phyloP scores from a whole-genome alignment of 2,113 vertebrate genomes.

The Felis chaus region DNA sequence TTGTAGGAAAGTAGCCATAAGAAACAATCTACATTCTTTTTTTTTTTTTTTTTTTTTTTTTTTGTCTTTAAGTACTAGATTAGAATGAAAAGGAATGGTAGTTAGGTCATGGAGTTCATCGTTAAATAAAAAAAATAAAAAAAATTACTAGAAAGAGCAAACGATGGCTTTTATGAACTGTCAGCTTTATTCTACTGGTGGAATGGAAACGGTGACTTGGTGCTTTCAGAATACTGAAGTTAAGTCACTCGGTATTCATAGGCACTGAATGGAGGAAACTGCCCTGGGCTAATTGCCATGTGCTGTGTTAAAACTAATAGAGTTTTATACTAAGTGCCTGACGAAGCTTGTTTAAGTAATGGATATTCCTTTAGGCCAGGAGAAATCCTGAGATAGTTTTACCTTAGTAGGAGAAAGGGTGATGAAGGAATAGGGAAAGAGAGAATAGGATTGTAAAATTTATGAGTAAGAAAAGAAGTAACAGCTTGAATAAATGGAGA shows the following conservation, averaged over 20 bases:
- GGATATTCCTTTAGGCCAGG: conserved; percentile 39
- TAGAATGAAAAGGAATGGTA: not conserved
- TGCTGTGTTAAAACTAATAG: conserved; percentile 40
- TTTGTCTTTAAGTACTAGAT: not conserved
- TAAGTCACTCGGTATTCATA: not conserved
- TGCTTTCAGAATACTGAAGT: not conserved
- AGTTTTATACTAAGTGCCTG: conserved; percentile 55
- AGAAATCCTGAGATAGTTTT: conserved; percentile 42
- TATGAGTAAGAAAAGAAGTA: not conserved
- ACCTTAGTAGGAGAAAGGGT: not conserved
- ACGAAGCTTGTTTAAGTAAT: conserved; percentile 67
- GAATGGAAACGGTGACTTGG: not conserved
- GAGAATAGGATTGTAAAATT: conserved; percentile 28
- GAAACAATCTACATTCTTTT: not conserved
- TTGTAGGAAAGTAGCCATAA: not conserved
- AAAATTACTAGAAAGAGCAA: not conserved
- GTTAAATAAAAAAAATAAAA: conserved; percentile 14
- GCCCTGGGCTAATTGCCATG: conserved; percentile 47
- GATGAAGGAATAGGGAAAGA: not conserved
- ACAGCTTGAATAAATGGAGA: not conserved
- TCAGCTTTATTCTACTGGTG: not conserved
- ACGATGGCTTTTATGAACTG: not conserved
- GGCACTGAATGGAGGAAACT: not conserved
- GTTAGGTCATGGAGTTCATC: not conserved
- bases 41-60: not conserved